Evolutionary conservation across 2,113 vertebrate genomes (phyloP).

Genomic region (Leucosticte australis): DNA sequence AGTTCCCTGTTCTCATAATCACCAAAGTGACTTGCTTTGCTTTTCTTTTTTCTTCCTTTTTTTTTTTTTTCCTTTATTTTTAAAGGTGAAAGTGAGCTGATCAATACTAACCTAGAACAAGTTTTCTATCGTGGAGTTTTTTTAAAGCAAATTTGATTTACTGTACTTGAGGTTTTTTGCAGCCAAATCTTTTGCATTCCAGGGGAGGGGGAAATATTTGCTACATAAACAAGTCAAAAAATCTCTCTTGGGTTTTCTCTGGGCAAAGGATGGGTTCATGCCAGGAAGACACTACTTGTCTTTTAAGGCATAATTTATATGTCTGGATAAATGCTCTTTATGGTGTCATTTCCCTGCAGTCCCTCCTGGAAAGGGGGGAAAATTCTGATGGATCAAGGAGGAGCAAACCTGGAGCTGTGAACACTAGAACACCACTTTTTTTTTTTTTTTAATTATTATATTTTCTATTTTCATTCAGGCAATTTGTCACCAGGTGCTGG

Average conservation of each 20-base stretch:
- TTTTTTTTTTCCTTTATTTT: neutral
- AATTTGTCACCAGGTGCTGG: neutral
- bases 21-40: slow-evolving; percentile 28
- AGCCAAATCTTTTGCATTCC: slow-evolving; percentile 6
- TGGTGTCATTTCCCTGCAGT: neutral
- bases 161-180: neutral
- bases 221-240: neutral
- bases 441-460: neutral
- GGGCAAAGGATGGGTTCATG: neutral
- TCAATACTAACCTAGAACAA: neutral
- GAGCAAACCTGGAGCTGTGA: neutral
- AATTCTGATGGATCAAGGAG: neutral
- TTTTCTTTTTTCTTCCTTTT: neutral
- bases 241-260: neutral
- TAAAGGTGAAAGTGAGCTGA: neutral
- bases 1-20: neutral
- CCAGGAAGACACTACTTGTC: neutral
- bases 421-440: neutral
- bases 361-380: neutral
- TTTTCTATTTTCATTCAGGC: neutral
- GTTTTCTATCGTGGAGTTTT: neutral
- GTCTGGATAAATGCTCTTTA: neutral
- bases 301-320: neutral
- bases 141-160: neutral
- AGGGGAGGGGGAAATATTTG: neutral